Conservation (phyloP, 2,113 vertebrate species). For the Anarhynchus alexandrinus region DNA sequence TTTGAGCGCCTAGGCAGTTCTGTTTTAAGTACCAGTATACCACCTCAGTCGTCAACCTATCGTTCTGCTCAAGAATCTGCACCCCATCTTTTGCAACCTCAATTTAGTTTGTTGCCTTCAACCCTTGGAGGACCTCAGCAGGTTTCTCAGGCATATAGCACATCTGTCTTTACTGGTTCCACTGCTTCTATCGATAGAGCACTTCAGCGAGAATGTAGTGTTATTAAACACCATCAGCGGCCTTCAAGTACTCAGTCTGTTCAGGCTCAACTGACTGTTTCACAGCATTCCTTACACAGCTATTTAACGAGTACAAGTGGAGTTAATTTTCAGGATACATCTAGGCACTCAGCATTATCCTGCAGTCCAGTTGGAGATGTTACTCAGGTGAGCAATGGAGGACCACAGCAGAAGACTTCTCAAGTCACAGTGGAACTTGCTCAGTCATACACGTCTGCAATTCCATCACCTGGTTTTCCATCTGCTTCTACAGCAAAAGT, state of each 20-base stretch:
- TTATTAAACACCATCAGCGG: slow-evolving; percentile 99
- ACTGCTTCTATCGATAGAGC: slow-evolving; percentile 92
- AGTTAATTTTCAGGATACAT: slow-evolving; percentile 87
- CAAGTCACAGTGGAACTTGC: slow-evolving; percentile 81
- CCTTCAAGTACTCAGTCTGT: slow-evolving; percentile 91
- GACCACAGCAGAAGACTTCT: slow-evolving; percentile 84
- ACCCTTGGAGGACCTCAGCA: slow-evolving; percentile 82
- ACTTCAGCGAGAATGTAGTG: slow-evolving; percentile 99
- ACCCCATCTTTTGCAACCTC: slow-evolving; percentile 94
- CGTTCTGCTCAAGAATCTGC: slow-evolving; percentile 98
- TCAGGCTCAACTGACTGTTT: slow-evolving; percentile 86
- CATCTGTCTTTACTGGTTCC: slow-evolving; percentile 88
- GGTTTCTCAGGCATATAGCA: slow-evolving; percentile 84
- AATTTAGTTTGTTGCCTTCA: slow-evolving; percentile 89
- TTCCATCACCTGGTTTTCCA: slow-evolving; percentile 82
- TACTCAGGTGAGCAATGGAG: slow-evolving; percentile 85
- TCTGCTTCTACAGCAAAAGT: slow-evolving; percentile 79
- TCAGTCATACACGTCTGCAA: slow-evolving; percentile 82
- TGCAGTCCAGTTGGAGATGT: slow-evolving; percentile 85
- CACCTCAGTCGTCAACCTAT: slow-evolving; percentile 96
- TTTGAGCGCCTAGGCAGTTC: slow-evolving; percentile 88
- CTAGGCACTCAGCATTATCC: slow-evolving; percentile 83
- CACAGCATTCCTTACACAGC: slow-evolving; percentile 90
- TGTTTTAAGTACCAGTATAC: slow-evolving; percentile 82
- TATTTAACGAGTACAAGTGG: slow-evolving; percentile 84